Base-by-base conservation (phyloP, 37 sponge, comb jelly and placozoan genomes). In the Haliclona indistincta region DNA sequence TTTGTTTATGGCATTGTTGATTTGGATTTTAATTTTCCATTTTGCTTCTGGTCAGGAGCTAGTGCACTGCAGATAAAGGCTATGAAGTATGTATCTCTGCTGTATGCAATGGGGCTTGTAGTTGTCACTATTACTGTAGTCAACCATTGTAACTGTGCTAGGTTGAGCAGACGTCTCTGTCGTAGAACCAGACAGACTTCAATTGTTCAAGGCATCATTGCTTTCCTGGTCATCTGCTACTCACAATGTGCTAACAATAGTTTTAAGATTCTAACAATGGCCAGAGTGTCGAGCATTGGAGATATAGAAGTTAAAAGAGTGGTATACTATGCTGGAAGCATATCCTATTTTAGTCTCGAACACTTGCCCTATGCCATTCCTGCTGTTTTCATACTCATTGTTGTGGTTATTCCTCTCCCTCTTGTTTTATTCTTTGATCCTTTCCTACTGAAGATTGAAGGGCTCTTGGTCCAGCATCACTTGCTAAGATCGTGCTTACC, bases 11-110 rank as follows among this genome's bases (percentile, higher is more conserved):
- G n/a, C n/a, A n/a, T n/a, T n/a, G 51, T 83, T 42, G 74, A 83
- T 30, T 73, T 83, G 37, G 74, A 74, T 56, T 83, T 83, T n/a
- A 0, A 6, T 6, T 49, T 75, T 32, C 74, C 83, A 1, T 83
- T 68, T 37, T 83, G 83, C 28, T 51, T 83, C 3, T 83, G 75
- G 83, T 10, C 20, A 28, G 68, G 58, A n/a, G 83, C 83, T 38
- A 73, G 68, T 28, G 66, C 58, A 0, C 60, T 75, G 43, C 75
- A 83, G 40, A 68, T 44, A 40, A 66, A 74, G 49, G 69, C 39
- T 0, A 54, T 83, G 58, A 83, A 74, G 33, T 83, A 68, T 43
- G 70, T 75, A 23, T 70, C 83, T 0, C 34, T 83, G 11, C 7
- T 75, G 26, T 83, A 66, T 74, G 83, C 83, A 15, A 13, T 83